A percentile compares a stretch with the other conserved stretches of the same genome.
Evolutionary conservation across 2,113 vertebrate genomes (phyloP).

Genomic region (Channa maculata): DNA sequence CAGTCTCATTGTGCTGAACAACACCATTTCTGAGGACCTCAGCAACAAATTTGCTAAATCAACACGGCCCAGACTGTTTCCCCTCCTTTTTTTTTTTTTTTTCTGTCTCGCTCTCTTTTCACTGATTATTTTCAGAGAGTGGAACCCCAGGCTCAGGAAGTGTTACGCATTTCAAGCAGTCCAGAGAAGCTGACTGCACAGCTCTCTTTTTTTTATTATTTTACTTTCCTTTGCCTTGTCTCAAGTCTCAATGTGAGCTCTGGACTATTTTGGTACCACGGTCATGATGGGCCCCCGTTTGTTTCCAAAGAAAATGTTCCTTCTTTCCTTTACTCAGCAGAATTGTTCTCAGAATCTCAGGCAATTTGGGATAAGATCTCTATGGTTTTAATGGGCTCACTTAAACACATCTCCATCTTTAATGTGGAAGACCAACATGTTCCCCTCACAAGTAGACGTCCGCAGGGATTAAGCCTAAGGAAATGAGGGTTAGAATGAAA

Average conservation of each 20-base stretch:
- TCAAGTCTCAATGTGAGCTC: slow-evolving; percentile 26
- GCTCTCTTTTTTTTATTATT: slow-evolving; percentile 24
- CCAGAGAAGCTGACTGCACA: slow-evolving; percentile 20
- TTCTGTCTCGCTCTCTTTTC: neutral
- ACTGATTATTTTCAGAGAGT: slow-evolving; percentile 61
- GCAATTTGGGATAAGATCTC: slow-evolving; percentile 50
- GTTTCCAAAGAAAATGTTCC: slow-evolving; percentile 31
- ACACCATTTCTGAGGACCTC: slow-evolving; percentile 53
- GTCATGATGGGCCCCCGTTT: slow-evolving; percentile 7
- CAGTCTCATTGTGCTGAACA: slow-evolving; percentile 47
- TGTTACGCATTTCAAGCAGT: slow-evolving; percentile 55
- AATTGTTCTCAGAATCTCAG: slow-evolving; percentile 26
- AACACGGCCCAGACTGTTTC: slow-evolving; percentile 54
- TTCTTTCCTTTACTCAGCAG: neutral
- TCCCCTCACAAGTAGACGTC: slow-evolving; percentile 1
- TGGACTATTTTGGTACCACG: slow-evolving; percentile 26
- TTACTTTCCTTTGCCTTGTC: slow-evolving; percentile 46
- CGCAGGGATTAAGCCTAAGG: slow-evolving; percentile 20
- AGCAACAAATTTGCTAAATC: slow-evolving; percentile 63
- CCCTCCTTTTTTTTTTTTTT: neutral
- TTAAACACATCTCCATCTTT: slow-evolving; percentile 18
- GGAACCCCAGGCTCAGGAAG: slow-evolving; percentile 57
- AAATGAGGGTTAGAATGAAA: slow-evolving; percentile 32
- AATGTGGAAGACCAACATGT: slow-evolving; percentile 51
- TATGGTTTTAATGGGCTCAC: slow-evolving; percentile 12